Evolutionary conservation across 2,113 vertebrate genomes (phyloP), one percentile per base, ranked within the genome.

Genomic region (Ascaphus truei): DNA sequence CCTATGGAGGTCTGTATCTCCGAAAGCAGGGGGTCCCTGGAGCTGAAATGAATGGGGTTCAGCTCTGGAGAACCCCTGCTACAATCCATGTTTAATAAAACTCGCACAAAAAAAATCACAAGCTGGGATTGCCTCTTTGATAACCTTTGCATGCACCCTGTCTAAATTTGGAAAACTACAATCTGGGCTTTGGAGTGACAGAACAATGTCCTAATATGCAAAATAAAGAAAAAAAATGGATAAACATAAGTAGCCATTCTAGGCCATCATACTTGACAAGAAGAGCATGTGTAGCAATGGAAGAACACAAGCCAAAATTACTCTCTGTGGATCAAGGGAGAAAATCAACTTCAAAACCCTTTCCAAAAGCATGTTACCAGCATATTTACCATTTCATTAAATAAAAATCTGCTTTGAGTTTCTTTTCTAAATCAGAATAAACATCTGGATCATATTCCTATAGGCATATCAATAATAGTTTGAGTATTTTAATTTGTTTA

Each of bases 401-500:
- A 58, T 67, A 72, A 55, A 52, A 30, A 29, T 51, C 18, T 69
- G 73, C 47, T 52, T 71, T 60, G 74, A 77, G 53, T 33, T 74
- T 55, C 31, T 36, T 65, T 66, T 55, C 50, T 80, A 80, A 63
- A 34, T 67, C 50, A 68, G 78, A 74, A 27, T 59, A 65, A 71
- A 76, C 69, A 73, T 84, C 72, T 78, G 73, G 71, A 73, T 53
- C 20, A 57, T 78, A 73, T 63, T 76, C 66, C 72, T 75, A 74
- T 0, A 75, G 69, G 76, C 68, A 67, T 58, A 78, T 63, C 29
- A 45, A 74, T 78, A 74, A 68, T 0, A 0, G 65, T 55, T 78
- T 77, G 62, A 50, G 51, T 41, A 26, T 75, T 75, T 78, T 74
- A 72, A 71, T 78, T 83, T 73, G 74, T 81, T 80, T 76, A 68